Evolutionary conservation across 2,888 invertebrate species (phyloP).

Genomic region (Eupithecia exiguata): DNA sequence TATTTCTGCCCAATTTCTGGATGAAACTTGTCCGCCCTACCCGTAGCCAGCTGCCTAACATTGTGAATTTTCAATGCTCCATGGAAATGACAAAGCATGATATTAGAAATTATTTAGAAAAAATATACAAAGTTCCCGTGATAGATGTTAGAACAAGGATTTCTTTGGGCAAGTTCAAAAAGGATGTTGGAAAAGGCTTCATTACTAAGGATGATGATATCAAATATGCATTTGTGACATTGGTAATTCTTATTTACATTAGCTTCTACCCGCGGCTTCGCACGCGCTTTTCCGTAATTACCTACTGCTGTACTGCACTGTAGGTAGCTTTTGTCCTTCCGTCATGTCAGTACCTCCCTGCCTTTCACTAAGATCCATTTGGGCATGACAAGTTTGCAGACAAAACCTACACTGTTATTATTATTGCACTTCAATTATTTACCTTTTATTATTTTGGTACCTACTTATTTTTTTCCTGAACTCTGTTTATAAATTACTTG

Average conservation of each 20-base stretch:
- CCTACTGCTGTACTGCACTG: background rate
- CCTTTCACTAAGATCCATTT: background rate
- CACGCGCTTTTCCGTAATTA: background rate
- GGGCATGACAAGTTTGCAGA: background rate
- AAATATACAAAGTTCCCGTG: conserved; percentile 95
- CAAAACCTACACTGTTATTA: background rate
- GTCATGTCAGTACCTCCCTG: background rate
- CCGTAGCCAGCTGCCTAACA: conserved; percentile 88
- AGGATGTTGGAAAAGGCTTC: conserved; percentile 85
- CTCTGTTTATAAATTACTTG: background rate
- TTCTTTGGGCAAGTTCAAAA: conserved; percentile 86
- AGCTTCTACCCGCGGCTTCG: background rate
- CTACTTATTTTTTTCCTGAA: background rate
- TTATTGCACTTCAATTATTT: background rate
- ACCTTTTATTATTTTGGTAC: background rate
- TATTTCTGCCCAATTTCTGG: conserved; percentile 98
- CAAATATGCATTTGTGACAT: conserved; percentile 90
- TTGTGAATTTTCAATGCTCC: conserved; percentile 94
- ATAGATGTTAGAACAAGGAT: conserved; percentile 90
- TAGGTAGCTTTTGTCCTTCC: background rate
- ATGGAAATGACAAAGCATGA: conserved; percentile 97
- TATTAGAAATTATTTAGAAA: conserved; percentile 96
- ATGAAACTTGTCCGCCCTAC: conserved; percentile 93
- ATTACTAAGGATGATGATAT: conserved; percentile 92
- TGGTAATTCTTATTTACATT: conserved; percentile 81